Base-by-base conservation (phyloP, 2,888 invertebrate genomes). In the Baronia brevicornis region DNA sequence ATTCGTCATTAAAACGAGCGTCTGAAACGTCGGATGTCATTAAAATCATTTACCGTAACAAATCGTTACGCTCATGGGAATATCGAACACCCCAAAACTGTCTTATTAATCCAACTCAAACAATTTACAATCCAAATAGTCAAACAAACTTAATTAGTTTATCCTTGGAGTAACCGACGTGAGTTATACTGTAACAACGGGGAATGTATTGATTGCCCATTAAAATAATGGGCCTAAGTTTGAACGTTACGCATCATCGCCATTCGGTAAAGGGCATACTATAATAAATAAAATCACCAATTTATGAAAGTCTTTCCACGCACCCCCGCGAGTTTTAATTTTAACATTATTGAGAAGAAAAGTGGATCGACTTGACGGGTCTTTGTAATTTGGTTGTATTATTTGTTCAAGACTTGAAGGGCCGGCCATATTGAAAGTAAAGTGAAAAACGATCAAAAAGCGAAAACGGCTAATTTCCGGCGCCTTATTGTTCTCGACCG, bases 391-490 rank as follows among this genome's bases (percentile, higher is more conserved):
- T 62, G 64, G 66, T 31, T 44, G 38, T 40, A 40, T 49, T 67
- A 68, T 74, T 72, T 73, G 63, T 67, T 58, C 60, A 65, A 68
- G 60, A 52, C 54, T 38, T 44, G 41, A 43, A 36, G 33, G 46
- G 30, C 39, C 44, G 59, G 30, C 39, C 44, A 59, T 58, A 60
- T 65, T 64, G 60, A 65, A 71, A 74, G 70, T 68, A 67, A 67
- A 51, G 58, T 66, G 60, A 67, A 74, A 75, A 77, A 71, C 63
- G 61, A 66, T 56, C 62, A 71, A 74, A 74, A 71, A 73, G 58
- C 60, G 60, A 68, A 75, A 78, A 74, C 71, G 64, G 73, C 70
- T 74, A 80, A 80, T 80, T 72, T 80, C 80, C 82, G 74, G 78
- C 51, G 59, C 51, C 47, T 67, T 70, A 79, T 79, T 79, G 80